Evolutionary conservation across 2,888 invertebrate species (phyloP).

Genomic region (Ommatoiulus sabulosus): DNA sequence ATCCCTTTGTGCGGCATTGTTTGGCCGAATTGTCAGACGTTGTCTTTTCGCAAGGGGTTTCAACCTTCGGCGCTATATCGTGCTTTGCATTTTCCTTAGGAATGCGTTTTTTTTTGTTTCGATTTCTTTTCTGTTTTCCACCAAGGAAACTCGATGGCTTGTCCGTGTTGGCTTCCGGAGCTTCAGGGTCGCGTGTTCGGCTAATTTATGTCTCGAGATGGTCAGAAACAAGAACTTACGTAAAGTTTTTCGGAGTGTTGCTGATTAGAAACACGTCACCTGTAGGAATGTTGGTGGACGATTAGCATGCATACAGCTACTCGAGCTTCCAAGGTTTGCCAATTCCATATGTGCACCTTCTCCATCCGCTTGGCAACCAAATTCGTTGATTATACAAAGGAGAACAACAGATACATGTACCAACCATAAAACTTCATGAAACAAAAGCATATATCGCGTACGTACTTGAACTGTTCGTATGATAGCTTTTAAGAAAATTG

Average conservation of each 20-base stretch:
- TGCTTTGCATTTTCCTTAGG: background rate
- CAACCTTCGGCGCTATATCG: background rate
- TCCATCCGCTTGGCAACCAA: background rate
- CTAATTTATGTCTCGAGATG: background rate
- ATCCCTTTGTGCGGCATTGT: background rate
- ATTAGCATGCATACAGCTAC: background rate
- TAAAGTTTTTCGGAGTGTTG: background rate
- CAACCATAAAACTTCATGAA: background rate
- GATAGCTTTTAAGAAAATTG: too few relatives aligned
- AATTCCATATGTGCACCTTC: too few relatives aligned
- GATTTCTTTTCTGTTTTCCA: background rate
- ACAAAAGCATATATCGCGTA: too few relatives aligned
- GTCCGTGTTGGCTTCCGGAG: background rate
- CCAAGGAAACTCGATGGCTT: background rate
- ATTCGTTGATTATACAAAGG: background rate
- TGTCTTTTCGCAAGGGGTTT: background rate
- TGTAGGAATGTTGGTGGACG: background rate
- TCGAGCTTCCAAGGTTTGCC: background rate
- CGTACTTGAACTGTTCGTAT: too few relatives aligned
- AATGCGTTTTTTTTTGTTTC: background rate
- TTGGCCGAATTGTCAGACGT: conserved; percentile 11
- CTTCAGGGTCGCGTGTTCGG: background rate
- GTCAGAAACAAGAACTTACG: background rate
- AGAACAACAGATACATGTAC: background rate
- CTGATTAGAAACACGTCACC: background rate